Percentiles rank a stretch among this genome's conserved stretches.
Conservation (phyloP, 92 coral and sea anemone genomes). For the Porites cylindrica region DNA sequence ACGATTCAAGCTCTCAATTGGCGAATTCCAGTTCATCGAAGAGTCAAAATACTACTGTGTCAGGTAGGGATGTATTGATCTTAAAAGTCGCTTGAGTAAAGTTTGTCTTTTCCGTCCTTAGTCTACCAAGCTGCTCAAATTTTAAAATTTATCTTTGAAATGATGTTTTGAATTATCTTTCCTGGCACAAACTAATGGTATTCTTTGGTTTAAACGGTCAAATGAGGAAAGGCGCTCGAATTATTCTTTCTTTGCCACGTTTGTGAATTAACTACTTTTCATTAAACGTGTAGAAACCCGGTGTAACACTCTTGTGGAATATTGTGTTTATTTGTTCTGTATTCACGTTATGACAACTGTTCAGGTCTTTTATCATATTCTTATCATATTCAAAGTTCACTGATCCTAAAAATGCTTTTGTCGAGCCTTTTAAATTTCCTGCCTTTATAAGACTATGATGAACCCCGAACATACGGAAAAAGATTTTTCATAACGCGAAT, state of each 20-base stretch:
- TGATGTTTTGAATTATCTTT: no score
- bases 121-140: neutral
- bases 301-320: neutral
- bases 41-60: neutral
- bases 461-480: no score
- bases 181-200: no score
- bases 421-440: no score
- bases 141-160: neutral
- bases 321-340: constrained; percentile 12
- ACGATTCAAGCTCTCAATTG: neutral
- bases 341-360: constrained; percentile 2
- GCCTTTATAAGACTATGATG: no score
- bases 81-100: neutral
- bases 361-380: neutral
- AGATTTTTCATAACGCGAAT: no score
- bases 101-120: neutral
- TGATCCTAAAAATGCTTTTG: neutral
- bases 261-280: neutral
- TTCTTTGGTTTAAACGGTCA: no score
- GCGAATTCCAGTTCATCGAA: neutral
- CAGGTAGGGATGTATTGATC: constrained; percentile 22
- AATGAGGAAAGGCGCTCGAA: neutral
- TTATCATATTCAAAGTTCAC: neutral
- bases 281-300: neutral
- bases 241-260: neutral